phyloP scores from a whole-genome alignment of 2,888 invertebrate species.

The Acronicta alni region DNA sequence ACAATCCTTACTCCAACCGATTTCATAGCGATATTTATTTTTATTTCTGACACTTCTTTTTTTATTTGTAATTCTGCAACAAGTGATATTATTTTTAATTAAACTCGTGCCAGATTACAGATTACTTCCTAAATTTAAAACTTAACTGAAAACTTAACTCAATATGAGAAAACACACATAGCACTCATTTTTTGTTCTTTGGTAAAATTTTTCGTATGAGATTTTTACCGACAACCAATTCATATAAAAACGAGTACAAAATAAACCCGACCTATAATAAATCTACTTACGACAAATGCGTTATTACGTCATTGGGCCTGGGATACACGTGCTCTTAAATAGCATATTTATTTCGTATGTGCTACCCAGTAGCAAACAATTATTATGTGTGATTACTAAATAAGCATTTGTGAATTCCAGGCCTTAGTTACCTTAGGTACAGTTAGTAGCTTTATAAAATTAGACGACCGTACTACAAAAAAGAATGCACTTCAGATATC shows the following conservation, averaged over 20 bases:
- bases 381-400: not conserved
- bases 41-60: too few relatives aligned
- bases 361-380: not conserved
- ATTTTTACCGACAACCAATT: conserved; percentile 54
- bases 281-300: conserved; percentile 16
- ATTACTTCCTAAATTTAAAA: conserved; percentile 33
- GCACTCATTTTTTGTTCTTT: conserved; percentile 75
- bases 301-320: conserved; percentile 15
- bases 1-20: not conserved
- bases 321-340: not conserved
- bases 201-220: conserved; percentile 68
- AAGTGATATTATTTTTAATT: conserved; percentile 24
- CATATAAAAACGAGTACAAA: conserved; percentile 29
- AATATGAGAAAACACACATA: conserved; percentile 58
- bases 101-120: conserved; percentile 29
- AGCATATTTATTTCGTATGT: not conserved
- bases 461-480: conserved; percentile 29
- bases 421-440: conserved; percentile 25
- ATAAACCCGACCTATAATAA: conserved; percentile 10
- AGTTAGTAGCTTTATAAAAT: conserved; percentile 28
- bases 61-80: not conserved
- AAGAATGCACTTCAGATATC: conserved; percentile 50
- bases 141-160: conserved; percentile 56
- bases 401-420: not conserved
- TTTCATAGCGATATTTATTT: not conserved